phyloP scores from a whole-genome alignment of 2,888 invertebrate genomes.

The Monoplex corrugatus region DNA sequence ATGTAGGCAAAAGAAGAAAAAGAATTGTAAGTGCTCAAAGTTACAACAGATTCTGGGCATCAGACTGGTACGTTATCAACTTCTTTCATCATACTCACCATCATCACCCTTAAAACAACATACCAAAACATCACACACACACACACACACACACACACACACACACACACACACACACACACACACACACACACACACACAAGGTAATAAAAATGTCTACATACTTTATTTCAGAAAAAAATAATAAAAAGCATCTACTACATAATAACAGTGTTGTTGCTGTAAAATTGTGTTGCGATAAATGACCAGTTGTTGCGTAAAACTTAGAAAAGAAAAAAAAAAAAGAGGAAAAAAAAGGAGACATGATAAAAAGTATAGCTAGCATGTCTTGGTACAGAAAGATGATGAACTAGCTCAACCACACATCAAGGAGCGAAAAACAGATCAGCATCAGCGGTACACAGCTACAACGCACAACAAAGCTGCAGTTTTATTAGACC shows the following conservation, averaged over 20 bases:
- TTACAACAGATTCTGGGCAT: too few species aligned
- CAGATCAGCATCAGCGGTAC: conserved; percentile 33
- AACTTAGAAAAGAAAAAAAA: not conserved
- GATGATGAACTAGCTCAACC: conserved; percentile 9
- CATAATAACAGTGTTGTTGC: conserved; percentile 11
- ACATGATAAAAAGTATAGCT: not conserved
- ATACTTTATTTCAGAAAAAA: conserved; percentile 31
- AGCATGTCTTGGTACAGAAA: not conserved
- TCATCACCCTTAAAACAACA: not conserved
- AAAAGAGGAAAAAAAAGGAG: not conserved
- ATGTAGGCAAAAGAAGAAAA: too few species aligned
- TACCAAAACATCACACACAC: not conserved
- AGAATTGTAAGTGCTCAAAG: too few species aligned
- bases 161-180: not conserved
- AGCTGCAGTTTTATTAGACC: not conserved
- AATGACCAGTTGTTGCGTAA: conserved; percentile 38
- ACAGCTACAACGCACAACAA: conserved; percentile 30
- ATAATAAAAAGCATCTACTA: conserved; percentile 37
- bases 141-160: not conserved
- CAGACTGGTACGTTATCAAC: too few species aligned
- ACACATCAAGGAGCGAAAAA: conserved; percentile 12
- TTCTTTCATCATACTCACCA: too few species aligned
- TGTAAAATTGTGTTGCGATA: not conserved
- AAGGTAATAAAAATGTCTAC: conserved; percentile 7
- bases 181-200: not conserved